Conservation (phyloP, 1,140 invertebrate species). For the Orchesella cincta region DNA sequence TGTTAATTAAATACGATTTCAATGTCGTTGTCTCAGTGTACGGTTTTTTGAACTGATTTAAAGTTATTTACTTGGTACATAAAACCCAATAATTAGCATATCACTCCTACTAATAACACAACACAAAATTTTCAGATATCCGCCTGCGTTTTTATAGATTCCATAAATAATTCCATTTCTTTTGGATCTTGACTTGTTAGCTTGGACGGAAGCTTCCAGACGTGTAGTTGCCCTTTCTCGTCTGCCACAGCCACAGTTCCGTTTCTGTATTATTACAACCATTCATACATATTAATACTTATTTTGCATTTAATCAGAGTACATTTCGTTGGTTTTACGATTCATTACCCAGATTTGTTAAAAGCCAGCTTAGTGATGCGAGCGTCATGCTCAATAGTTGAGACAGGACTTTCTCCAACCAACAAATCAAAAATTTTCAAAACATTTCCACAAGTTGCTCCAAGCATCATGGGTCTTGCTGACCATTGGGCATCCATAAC, state of each 20-base stretch:
- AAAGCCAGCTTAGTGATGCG: slow-evolving; percentile 34
- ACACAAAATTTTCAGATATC: background rate
- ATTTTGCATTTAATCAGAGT: background rate
- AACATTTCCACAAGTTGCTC: slow-evolving; percentile 17
- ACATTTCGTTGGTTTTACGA: no score
- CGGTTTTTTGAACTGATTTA: no score
- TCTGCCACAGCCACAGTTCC: slow-evolving; percentile 34
- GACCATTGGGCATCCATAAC: slow-evolving; percentile 41
- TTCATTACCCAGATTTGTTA: slow-evolving; percentile 43
- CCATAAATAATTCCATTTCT: slow-evolving; percentile 41
- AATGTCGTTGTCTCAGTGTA: no score
- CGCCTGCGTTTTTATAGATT: background rate
- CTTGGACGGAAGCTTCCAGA: slow-evolving; percentile 44
- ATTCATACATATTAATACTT: slow-evolving; percentile 7
- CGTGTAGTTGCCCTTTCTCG: slow-evolving; percentile 37
- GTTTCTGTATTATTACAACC: slow-evolving; percentile 14
- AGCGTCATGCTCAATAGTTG: slow-evolving; percentile 35
- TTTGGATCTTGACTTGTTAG: slow-evolving; percentile 18
- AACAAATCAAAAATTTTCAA: slow-evolving; percentile 42
- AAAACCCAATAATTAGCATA: no score
- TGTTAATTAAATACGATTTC: no score
- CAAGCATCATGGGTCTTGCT: slow-evolving; percentile 46
- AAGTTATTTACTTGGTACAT: no score
- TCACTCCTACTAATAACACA: no score
- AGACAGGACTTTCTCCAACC: slow-evolving; percentile 21